These are phyloP conservation scores for Fragum fragum DNA, from an alignment of 2,888 invertebrate genomes.

Conservation along the genomic window DNA sequence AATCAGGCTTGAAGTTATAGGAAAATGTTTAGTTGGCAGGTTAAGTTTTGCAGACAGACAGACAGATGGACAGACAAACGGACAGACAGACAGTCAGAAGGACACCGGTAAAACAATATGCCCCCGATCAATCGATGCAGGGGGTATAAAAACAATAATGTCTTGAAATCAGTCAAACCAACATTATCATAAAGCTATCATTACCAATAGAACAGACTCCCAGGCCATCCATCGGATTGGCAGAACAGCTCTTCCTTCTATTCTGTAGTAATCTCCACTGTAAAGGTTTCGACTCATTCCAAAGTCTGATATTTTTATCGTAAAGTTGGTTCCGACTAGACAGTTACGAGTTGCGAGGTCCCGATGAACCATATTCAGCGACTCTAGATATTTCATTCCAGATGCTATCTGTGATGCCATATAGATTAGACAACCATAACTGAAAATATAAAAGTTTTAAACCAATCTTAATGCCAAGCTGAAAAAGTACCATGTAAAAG, in stretches of 20 bases:
- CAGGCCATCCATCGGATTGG: conserved; percentile 97
- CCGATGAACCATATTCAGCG: conserved; percentile 95
- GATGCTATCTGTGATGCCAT: conserved; percentile 95
- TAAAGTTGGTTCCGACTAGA: conserved; percentile 93
- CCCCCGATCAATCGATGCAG: no score
- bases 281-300: conserved; percentile 86
- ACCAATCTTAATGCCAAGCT: no score
- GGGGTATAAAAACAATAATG: no score
- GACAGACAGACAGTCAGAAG: no score
- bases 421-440: conserved; percentile 94
- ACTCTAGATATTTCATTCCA: conserved; percentile 96
- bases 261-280: conserved; percentile 93
- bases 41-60: no score
- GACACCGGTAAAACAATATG: no score
- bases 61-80: no score
- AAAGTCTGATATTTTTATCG: conserved; percentile 87
- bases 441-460: conserved; percentile 88
- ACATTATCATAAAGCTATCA: conserved; percentile 18
- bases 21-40: no score
- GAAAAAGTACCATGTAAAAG: no score
- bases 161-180: no score
- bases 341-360: conserved; percentile 96
- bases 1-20: no score
- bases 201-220: conserved; percentile 91
- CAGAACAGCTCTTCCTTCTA: conserved; percentile 92